phyloP scores from a whole-genome alignment of 2,888 invertebrate genomes.

The Globia sparganii region DNA sequence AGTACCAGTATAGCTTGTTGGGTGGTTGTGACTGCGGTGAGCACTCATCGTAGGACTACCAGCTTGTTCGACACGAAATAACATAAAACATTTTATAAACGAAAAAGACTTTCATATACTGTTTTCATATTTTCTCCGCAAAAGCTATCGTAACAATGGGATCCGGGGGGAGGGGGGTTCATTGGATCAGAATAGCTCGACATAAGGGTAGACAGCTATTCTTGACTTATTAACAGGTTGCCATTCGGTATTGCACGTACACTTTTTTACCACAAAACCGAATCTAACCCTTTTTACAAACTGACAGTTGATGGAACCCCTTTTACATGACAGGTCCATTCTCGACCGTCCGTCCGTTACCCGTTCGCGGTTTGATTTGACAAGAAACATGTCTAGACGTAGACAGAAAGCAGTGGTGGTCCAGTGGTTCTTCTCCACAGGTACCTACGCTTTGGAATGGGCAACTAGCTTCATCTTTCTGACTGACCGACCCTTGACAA shows the following conservation, averaged over 20 bases:
- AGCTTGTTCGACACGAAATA: neutral
- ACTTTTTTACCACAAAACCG: neutral
- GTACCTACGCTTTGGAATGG: no score
- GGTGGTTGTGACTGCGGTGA: neutral
- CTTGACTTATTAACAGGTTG: neutral
- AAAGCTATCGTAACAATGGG: neutral
- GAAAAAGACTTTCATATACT: neutral
- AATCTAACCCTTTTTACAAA: slow-evolving; percentile 8
- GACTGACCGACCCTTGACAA: no score
- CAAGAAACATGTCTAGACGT: neutral
- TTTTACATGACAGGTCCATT: neutral
- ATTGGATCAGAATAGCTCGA: no score
- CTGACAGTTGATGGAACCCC: neutral
- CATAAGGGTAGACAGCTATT: neutral
- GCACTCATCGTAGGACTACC: no score
- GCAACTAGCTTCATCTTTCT: no score
- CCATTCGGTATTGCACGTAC: no score
- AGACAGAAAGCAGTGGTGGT: neutral
- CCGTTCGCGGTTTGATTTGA: neutral
- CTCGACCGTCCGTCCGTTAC: neutral
- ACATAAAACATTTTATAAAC: neutral
- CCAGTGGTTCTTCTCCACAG: no score
- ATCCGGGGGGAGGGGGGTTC: no score
- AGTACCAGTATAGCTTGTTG: neutral
- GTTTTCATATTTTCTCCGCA: neutral